Base-by-base conservation (phyloP, 2,113 vertebrate species). In the Malurus alboscapulatus region DNA sequence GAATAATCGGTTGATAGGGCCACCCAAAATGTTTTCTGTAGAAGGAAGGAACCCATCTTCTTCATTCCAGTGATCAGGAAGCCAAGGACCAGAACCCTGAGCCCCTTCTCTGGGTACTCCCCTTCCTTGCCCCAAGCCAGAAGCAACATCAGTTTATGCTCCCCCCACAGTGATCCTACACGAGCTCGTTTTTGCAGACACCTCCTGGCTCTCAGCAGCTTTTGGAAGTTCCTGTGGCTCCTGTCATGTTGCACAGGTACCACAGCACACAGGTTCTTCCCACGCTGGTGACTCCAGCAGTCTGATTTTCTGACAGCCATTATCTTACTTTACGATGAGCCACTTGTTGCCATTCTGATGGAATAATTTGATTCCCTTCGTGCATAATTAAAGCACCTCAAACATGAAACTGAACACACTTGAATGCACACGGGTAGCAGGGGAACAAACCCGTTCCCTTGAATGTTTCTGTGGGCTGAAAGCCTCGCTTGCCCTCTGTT, bases 401-500 rank as follows among this genome's bases (percentile, higher is more conserved):
- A 68, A 63, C 58, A 27, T 2, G 26, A 78, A 78, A 32, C 76
- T 9, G 34, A 80, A n/a, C 0, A 2, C 29, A n/a, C 12, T 44
- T 24, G 40, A 61, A 38, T 4, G 14, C 58, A 15, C 25, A 4
- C 7, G 7, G 36, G 36, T 1, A 63, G 30, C 40, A 29, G 17
- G 6, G 55, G 57, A 92, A 47, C 45, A 50, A 73, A 17, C 21
- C 19, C 5, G 1, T 22, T 66, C 36, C 53, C 54, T 24, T 0
- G 0, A 55, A 11, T 4, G 25, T 20, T 83, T 44, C 30, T n/a
- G 18, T 30, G 48, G 54, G 71, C 63, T 19, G 59, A 50, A 62
- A 94, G 79, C 61, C 58, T 96, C 38, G 96, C 77, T 93, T 85
- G 96, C 94, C 96, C 96, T 96, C 97, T 97, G 84, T 94, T 97